These are phyloP conservation scores for Ptychobarbus kaznakovi DNA, from an alignment of 2,797 vertebrate genomes.

Conservation along the genomic window DNA sequence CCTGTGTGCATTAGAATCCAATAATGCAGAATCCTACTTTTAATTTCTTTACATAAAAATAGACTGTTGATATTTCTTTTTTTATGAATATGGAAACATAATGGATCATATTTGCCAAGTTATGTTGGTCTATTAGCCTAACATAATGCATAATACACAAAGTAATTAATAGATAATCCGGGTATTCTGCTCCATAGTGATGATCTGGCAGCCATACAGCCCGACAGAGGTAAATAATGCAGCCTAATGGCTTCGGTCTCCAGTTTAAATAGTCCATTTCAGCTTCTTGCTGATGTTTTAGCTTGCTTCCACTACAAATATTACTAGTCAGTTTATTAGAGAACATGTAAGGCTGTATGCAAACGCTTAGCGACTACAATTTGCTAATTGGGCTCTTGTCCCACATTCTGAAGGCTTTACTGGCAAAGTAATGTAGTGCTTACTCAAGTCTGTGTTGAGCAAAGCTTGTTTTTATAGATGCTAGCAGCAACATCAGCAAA, in stretches of 20 bases:
- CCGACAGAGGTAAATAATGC: slow-evolving; percentile 38
- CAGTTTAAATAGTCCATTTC: slow-evolving; percentile 33
- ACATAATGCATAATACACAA: slow-evolving; percentile 15
- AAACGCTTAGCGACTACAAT: slow-evolving; percentile 54
- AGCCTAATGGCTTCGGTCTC: slow-evolving; percentile 28
- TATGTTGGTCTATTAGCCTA: slow-evolving; percentile 21
- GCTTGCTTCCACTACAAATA: slow-evolving; percentile 54
- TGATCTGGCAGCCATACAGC: slow-evolving; percentile 29
- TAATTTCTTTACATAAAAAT: background rate
- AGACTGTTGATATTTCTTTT: background rate
- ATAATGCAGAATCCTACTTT: slow-evolving; percentile 13
- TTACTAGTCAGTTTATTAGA: slow-evolving; percentile 59
- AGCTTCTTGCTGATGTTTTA: slow-evolving; percentile 58
- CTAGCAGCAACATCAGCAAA: slow-evolving; percentile 67
- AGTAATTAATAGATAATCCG: slow-evolving; percentile 38
- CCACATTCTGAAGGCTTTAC: slow-evolving; percentile 49
- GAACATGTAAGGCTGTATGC: slow-evolving; percentile 53
- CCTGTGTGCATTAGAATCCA: background rate
- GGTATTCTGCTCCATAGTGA: slow-evolving; percentile 25
- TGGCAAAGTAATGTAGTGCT: slow-evolving; percentile 55
- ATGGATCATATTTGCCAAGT: slow-evolving; percentile 1
- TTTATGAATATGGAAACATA: slow-evolving; percentile 19
- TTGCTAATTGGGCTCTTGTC: slow-evolving; percentile 64
- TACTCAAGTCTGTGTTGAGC: slow-evolving; percentile 53
- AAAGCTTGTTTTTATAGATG: slow-evolving; percentile 64